phyloP scores from a whole-genome alignment of 2,113 vertebrate species.

The Meriones unguiculatus region DNA sequence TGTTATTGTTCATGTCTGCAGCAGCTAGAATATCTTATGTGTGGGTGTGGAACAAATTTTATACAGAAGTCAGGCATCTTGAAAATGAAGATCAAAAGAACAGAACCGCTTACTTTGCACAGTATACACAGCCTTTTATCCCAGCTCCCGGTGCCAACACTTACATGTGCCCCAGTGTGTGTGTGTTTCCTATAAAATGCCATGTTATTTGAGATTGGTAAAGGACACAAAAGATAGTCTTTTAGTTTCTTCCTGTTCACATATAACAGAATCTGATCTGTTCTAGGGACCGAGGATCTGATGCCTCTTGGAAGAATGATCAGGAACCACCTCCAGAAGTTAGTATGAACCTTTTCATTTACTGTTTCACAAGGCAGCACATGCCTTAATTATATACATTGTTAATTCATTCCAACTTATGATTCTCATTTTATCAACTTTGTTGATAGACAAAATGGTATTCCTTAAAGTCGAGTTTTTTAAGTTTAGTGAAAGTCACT shows the following conservation, averaged over 20 bases:
- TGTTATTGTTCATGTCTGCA: neutral
- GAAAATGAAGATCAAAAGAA: neutral
- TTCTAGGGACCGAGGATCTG: conserved; percentile 93
- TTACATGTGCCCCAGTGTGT: neutral
- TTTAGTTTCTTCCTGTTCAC: conserved; percentile 15
- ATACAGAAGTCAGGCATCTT: neutral
- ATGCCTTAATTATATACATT: neutral
- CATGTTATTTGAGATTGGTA: conserved; percentile 1
- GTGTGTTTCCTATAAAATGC: neutral
- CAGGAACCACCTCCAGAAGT: conserved; percentile 96
- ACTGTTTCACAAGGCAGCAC: neutral
- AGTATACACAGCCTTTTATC: neutral
- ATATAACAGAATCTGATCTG: neutral
- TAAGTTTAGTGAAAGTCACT: neutral
- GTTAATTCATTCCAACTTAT: neutral
- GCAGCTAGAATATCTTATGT: neutral
- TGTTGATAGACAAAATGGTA: neutral
- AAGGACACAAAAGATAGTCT: neutral
- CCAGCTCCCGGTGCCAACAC: neutral
- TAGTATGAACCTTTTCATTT: conserved; percentile 46
- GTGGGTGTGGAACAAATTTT: neutral
- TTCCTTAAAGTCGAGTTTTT: neutral
- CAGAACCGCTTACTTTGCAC: neutral
- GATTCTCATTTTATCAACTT: conserved; percentile 30
- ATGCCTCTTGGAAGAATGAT: conserved; percentile 98